A percentile compares a stretch with the other conserved stretches of the same genome.
phyloP scores from a whole-genome alignment of 2,888 invertebrate species.

The Saturnia japonica region DNA sequence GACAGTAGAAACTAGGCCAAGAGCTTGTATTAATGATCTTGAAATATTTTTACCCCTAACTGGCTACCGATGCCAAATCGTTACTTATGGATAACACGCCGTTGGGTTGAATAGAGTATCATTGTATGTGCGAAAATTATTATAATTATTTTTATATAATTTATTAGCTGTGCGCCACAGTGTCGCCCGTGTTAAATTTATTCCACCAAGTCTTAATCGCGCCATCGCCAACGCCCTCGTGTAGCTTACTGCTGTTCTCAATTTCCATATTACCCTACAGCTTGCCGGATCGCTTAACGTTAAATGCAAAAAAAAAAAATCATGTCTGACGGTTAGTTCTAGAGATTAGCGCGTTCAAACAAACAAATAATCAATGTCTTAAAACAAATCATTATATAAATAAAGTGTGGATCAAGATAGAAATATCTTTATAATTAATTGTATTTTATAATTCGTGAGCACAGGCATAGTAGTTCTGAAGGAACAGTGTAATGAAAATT shows the following conservation, averaged over 20 bases:
- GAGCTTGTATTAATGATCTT: constrained; percentile 55
- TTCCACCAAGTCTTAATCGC: too few species aligned
- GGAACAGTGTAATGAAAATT: not conserved
- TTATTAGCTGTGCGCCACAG: too few species aligned
- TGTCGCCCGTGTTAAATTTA: too few species aligned
- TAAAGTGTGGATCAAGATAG: constrained; percentile 32
- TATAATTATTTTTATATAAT: not conserved
- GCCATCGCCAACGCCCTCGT: too few species aligned
- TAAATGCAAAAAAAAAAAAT: too few species aligned
- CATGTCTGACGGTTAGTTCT: too few species aligned
- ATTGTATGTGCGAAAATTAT: not conserved
- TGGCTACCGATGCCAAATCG: constrained; percentile 54
- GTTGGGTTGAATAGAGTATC: not conserved
- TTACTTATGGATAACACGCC: constrained; percentile 49
- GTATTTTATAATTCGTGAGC: constrained; percentile 68
- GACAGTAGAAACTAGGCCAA: constrained; percentile 69
- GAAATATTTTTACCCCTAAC: constrained; percentile 67
- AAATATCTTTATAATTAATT: constrained; percentile 58
- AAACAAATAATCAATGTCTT: too few species aligned
- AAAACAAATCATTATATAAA: constrained; percentile 29
- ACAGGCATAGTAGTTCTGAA: constrained; percentile 34
- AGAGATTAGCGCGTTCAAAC: too few species aligned
- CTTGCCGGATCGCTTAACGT: too few species aligned
- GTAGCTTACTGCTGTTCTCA: too few species aligned
- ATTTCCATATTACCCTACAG: too few species aligned